Percentiles rank a stretch among this genome's conserved stretches.
These are phyloP conservation scores for Acanthopagrus latus DNA, from an alignment of 2,797 vertebrate species.

Conservation along the genomic window DNA sequence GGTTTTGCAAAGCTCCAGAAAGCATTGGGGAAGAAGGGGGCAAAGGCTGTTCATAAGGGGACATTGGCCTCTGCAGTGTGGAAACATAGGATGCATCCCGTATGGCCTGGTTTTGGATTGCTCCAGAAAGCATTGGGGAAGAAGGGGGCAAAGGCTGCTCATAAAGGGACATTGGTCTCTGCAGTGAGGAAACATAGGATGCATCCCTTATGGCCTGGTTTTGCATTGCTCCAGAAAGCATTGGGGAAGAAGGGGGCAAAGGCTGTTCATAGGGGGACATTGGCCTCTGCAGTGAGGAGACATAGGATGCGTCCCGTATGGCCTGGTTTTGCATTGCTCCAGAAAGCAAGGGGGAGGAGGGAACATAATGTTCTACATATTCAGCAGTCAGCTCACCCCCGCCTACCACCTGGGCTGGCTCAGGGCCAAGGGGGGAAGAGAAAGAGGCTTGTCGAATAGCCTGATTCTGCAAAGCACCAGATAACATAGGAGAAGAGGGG, in stretches of 20 bases:
- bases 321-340: conserved; percentile 71
- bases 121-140: conserved; percentile 69
- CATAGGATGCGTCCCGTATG: conserved; percentile 64
- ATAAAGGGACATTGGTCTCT: conserved; percentile 35
- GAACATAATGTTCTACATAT: conserved; percentile 50
- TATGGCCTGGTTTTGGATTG: conserved; percentile 69
- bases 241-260: conserved; percentile 51
- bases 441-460: conserved; percentile 64
- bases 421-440: conserved; percentile 54
- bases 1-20: conserved; percentile 77
- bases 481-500: conserved; percentile 68
- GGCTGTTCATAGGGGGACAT: conserved; percentile 44
- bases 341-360: conserved; percentile 65
- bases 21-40: conserved; percentile 68
- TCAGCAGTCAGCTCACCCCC: conserved; percentile 55
- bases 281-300: conserved; percentile 68
- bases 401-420: conserved; percentile 40
- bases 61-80: conserved; percentile 66
- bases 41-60: conserved; percentile 63
- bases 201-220: conserved; percentile 70
- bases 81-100: conserved; percentile 66
- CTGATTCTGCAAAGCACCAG: conserved; percentile 68
- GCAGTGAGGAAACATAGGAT: conserved; percentile 45
- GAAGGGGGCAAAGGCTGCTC: conserved; percentile 48
- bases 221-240: conserved; percentile 68